Base-by-base conservation (phyloP, 1,140 invertebrate species). In the Magallana angulata region DNA sequence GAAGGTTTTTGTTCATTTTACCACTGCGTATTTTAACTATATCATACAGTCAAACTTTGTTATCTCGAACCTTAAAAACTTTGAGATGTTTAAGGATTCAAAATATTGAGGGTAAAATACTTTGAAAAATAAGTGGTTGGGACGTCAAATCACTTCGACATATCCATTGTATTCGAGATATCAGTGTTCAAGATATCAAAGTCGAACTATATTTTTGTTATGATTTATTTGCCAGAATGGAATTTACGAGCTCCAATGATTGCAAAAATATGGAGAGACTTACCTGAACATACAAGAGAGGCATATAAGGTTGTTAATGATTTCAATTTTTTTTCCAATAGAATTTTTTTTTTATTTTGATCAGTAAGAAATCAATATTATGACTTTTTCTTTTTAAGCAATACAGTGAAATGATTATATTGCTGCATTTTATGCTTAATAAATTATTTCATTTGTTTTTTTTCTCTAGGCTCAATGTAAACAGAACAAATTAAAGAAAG, bases 401-500 rank as follows among this genome's bases (percentile, higher is more conserved):
- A 3, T 64, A 16, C 18, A 18, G 2, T 48, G 9, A 36, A 76
- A 30, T 30, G 24, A 24, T 76, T 30, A 36, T 30, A 76, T 76
- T 16, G 12, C 36, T 48, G 36, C 68, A 76, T 11, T 30, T 8
- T 76, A 36, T 30, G 24, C 8, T 12, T 30, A 6, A 36, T 24
- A 76, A 36, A 30, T 9, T 76, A 12, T 76, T 9, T 36, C 7
- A 36, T 30, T 76, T 9, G 3, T 18, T 76, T 30, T 2, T 76
- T 76, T 76, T 36, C 24, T 30, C 30, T 30, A 76, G 68, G 24
- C 8, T 76, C 68, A 30, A 48, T 30, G 68, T 30, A 76, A 36
- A 24, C 68, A 76, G 68, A 76, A 76, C 68, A 76, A 76, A 76
- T 36, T 76, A 30, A 36, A 76, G 24, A 76, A 76, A 76, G 68